Conservation (phyloP, 2,113 vertebrate genomes). For the Noturus placidus region DNA sequence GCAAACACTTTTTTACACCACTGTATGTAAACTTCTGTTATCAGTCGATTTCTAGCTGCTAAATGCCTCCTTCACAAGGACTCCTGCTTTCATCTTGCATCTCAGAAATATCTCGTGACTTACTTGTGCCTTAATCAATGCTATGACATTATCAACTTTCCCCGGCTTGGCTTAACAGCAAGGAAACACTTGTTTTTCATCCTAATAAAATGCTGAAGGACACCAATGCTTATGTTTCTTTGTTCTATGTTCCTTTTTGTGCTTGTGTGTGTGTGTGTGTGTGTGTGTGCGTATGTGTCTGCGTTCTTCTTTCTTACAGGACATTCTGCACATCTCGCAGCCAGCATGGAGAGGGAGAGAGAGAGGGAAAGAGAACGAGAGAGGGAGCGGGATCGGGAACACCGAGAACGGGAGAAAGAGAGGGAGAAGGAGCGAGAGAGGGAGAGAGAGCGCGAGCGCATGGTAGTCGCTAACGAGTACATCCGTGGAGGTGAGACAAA, state of each 20-base stretch:
- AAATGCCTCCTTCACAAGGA: not conserved
- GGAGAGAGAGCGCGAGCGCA: constrained; percentile 57
- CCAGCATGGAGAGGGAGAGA: constrained; percentile 80
- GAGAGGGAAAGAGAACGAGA: constrained; percentile 59
- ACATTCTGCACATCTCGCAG: constrained; percentile 82
- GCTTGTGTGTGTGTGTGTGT: constrained; percentile 47
- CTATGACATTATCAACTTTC: constrained; percentile 6
- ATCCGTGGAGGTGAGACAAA: constrained; percentile 65
- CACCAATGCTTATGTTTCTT: not conserved
- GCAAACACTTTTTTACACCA: too few relatives aligned
- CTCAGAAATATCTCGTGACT: not conserved
- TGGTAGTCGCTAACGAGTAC: constrained; percentile 62
- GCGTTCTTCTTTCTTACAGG: constrained; percentile 69
- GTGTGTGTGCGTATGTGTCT: constrained; percentile 15
- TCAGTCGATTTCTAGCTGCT: not conserved
- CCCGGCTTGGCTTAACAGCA: constrained; percentile 14
- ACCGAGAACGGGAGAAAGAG: constrained; percentile 69
- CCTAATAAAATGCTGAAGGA: not conserved
- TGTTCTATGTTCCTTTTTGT: constrained; percentile 36
- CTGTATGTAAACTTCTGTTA: not conserved
- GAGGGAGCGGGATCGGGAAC: constrained; percentile 62
- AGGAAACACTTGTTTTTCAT: not conserved
- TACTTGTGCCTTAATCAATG: not conserved
- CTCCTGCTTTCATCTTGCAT: constrained; percentile 13
- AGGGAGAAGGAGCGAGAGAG: constrained; percentile 59